phyloP scores from a whole-genome alignment of 2,113 vertebrate genomes.

The Platanista minor region DNA sequence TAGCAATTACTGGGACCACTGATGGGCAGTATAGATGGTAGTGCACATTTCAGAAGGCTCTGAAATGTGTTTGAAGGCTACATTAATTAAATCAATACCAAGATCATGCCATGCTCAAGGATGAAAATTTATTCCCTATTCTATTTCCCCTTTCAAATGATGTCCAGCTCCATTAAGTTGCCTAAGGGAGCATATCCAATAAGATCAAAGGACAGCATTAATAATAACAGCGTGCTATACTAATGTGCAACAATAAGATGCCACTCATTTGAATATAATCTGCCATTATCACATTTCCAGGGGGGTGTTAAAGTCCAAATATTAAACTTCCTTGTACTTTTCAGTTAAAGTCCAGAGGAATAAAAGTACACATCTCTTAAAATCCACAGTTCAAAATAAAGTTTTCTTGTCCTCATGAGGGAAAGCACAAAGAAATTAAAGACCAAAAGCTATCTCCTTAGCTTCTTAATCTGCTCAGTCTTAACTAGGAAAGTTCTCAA shows the following conservation, averaged over 20 bases:
- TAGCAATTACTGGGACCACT: not conserved
- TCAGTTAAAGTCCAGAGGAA: conserved; percentile 12
- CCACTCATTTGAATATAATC: not conserved
- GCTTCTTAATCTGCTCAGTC: not conserved
- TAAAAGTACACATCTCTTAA: conserved; percentile 27
- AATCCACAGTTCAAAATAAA: conserved; percentile 15
- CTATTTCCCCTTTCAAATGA: not conserved
- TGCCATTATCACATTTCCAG: conserved; percentile 28
- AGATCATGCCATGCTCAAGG: not conserved
- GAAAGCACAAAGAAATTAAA: conserved; percentile 37
- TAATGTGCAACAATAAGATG: conserved; percentile 4
- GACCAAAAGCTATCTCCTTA: not conserved
- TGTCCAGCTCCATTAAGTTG: conserved; percentile 1
- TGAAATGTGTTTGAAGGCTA: not conserved
- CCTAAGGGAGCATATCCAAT: not conserved
- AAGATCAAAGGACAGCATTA: conserved; percentile 23
- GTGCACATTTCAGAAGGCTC: not conserved
- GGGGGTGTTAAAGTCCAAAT: not conserved
- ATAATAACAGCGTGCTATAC: not conserved
- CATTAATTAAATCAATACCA: not conserved
- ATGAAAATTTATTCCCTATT: not conserved
- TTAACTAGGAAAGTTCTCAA: conserved; percentile 26
- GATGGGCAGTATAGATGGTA: not conserved
- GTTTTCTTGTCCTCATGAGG: not conserved
- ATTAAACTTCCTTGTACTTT: conserved; percentile 24